Base-by-base conservation (phyloP, 2,113 vertebrate genomes). In the Stigmatopora argus region DNA sequence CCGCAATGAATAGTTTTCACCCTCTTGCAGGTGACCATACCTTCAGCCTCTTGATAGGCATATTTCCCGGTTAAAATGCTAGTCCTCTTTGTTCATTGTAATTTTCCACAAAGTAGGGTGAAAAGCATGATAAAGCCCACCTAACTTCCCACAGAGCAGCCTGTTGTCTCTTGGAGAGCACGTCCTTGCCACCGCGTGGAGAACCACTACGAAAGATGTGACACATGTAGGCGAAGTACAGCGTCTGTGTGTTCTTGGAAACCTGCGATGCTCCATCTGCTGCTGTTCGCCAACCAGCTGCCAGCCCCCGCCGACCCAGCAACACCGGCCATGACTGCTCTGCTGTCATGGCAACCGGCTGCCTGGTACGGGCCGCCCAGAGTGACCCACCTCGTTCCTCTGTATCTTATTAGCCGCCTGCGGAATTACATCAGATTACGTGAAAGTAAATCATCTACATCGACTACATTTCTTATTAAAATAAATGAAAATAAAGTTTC, bases 211-310 rank as follows among this genome's bases (percentile, higher is more conserved):
- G 70, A 74, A 72, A 51, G 71, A 79, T 79, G 64, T 78, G 78
- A 84, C 86, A 86, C 72, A 70, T 78, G 75, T 78, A 75, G 78
- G 72, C 75, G 71, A 81, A 70, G 82, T 55, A 76, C 74, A 66
- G 65, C 49, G 79, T 52, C 76, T 77, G 71, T 78, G 73, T 74
- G 78, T 86, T 83, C 82, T 79, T 78, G 80, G 75, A 85, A 87
- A 86, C 75, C 74, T 73, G 80, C 63, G 15, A 60, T 65, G 69
- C 78, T 86, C 86, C 86, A 89, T 89, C 88, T 89, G 86, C 79
- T 86, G 81, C 81, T 84, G 82, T 83, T 71, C 64, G 71, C 72
- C 82, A 83, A 81, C 85, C 85, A 86, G 86, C 88, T 87, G 85
- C 77, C 85, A 79, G 69, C 72, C 67, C 80, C 82, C 75, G 75